These are phyloP conservation scores for Lemur catta DNA, from an alignment of 2,797 vertebrate species.

Conservation along the genomic window DNA sequence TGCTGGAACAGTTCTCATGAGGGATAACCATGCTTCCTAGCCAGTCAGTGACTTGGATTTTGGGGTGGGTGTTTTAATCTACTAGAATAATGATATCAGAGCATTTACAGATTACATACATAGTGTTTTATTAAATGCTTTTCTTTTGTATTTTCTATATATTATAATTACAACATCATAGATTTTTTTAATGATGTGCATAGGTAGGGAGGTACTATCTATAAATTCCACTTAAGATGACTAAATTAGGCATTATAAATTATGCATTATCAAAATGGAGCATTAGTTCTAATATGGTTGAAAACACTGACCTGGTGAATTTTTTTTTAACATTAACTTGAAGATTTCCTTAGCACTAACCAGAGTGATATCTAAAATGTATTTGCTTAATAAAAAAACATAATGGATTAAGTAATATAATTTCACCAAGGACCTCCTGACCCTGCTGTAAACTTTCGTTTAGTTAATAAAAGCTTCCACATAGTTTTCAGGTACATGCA, in stretches of 20 bases:
- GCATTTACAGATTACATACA: not conserved
- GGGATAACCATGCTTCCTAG: not conserved
- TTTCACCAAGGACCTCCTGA: not conserved
- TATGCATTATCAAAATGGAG: not conserved
- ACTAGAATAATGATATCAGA: not conserved
- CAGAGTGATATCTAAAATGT: not conserved
- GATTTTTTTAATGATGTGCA: not conserved
- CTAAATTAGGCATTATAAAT: not conserved
- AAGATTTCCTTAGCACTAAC: not conserved
- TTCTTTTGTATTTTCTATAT: not conserved
- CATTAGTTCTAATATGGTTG: not conserved
- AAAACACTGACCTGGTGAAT: not conserved
- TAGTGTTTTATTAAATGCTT: not conserved
- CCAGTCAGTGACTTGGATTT: not conserved
- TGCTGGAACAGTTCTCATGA: not conserved
- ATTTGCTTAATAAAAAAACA: not conserved
- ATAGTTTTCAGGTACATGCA: not conserved
- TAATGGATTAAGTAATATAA: not conserved
- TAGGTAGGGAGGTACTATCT: not conserved
- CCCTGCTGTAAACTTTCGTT: not conserved
- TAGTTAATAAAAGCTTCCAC: not conserved
- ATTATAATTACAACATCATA: not conserved
- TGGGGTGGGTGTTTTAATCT: not conserved
- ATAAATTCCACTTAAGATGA: not conserved
- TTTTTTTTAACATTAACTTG: constrained; percentile 1